Evolutionary conservation across 2,888 invertebrate species (phyloP).

Genomic region (Pherbina coryleti): DNA sequence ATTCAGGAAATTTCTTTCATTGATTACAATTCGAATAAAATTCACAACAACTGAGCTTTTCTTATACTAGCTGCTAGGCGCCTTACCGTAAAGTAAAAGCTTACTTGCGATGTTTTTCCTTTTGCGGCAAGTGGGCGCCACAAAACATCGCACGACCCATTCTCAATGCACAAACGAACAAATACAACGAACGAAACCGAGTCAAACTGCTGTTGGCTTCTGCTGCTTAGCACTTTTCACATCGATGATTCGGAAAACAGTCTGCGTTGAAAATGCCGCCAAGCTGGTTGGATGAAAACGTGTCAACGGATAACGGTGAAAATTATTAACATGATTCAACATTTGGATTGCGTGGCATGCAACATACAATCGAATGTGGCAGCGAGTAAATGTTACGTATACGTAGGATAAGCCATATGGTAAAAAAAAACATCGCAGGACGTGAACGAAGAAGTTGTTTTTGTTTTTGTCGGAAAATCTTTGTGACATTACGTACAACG

Average conservation of each 20-base stretch:
- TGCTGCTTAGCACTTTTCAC: conserved; percentile 17
- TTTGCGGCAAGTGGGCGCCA: background rate
- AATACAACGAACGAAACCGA: background rate
- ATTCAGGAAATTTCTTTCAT: too few relatives aligned
- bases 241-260: conserved; percentile 38
- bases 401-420: background rate
- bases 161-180: background rate
- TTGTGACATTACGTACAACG: background rate
- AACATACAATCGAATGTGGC: background rate
- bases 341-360: background rate
- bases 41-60: background rate
- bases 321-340: background rate
- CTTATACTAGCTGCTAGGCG: background rate
- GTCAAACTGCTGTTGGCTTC: background rate
- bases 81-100: background rate
- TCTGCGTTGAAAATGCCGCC: conserved; percentile 49
- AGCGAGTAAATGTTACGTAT: background rate
- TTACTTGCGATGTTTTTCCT: conserved; percentile 29
- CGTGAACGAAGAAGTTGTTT: background rate
- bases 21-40: background rate
- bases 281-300: conserved; percentile 37
- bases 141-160: conserved; percentile 26
- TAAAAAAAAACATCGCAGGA: conserved; percentile 18
- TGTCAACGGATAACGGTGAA: conserved; percentile 36
- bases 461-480: background rate